These are phyloP conservation scores for Xylocopa sonorina DNA, from an alignment of 1,140 invertebrate genomes.

Conservation along the genomic window DNA sequence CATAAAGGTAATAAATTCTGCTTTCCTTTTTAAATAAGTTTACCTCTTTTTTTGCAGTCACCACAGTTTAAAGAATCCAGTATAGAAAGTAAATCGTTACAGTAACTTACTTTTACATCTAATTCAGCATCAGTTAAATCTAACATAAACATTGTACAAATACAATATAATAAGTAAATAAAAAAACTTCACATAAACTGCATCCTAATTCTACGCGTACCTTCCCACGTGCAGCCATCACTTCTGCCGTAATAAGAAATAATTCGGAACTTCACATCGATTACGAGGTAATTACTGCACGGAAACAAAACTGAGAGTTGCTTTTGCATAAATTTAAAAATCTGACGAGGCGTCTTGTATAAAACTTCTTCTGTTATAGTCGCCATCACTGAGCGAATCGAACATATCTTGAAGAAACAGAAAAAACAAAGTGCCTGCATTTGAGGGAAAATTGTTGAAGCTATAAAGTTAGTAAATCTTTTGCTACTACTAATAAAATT, in stretches of 20 bases:
- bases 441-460: background rate
- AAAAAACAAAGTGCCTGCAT: conserved; percentile 16
- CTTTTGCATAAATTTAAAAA: conserved; percentile 64
- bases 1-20: background rate
- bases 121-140: conserved; percentile 73
- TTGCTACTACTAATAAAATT: background rate
- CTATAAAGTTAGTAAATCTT: background rate
- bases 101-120: conserved; percentile 69
- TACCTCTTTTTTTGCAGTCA: conserved; percentile 76
- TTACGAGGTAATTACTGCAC: conserved; percentile 66
- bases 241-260: conserved; percentile 72
- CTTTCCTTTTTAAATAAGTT: background rate
- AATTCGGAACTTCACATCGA: conserved; percentile 72
- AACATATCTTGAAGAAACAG: conserved; percentile 62
- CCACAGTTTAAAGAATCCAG: conserved; percentile 71
- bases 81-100: conserved; percentile 68
- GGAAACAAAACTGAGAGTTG: conserved; percentile 68
- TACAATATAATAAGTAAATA: conserved; percentile 2
- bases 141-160: conserved; percentile 49
- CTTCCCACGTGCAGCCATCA: conserved; percentile 65
- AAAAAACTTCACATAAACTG: background rate
- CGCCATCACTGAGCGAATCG: conserved; percentile 66
- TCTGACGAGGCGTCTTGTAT: conserved; percentile 60
- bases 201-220: conserved; percentile 47
- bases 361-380: conserved; percentile 56